phyloP scores from a whole-genome alignment of 2,113 vertebrate species.

The Gobius niger region DNA sequence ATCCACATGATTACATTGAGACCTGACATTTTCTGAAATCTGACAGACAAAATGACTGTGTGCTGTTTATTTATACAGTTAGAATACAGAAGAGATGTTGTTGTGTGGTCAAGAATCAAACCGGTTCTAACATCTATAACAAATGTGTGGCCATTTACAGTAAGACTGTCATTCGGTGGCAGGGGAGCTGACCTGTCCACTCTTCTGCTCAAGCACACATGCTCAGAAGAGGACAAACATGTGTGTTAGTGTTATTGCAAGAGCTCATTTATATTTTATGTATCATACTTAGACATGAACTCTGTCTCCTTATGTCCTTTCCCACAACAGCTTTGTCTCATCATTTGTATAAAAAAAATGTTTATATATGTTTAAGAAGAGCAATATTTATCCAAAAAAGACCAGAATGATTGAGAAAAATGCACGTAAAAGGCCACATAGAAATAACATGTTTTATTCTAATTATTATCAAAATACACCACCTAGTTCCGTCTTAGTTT shows the following conservation, averaged over 20 bases:
- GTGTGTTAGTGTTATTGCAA: constrained; percentile 54
- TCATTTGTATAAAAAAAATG: constrained; percentile 19
- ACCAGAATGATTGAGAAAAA: background rate
- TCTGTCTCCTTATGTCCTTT: constrained; percentile 51
- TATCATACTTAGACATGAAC: constrained; percentile 46
- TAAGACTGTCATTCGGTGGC: background rate
- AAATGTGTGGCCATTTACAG: background rate
- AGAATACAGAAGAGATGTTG: constrained; percentile 19
- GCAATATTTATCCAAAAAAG: background rate
- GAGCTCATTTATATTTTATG: constrained; percentile 55
- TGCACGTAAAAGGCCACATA: background rate
- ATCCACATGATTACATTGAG: constrained; percentile 45
- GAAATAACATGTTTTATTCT: too few species aligned
- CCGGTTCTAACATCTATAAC: constrained; percentile 1
- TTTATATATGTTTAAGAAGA: background rate
- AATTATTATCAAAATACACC: too few species aligned
- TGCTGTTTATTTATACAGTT: constrained; percentile 27
- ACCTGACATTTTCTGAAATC: constrained; percentile 25
- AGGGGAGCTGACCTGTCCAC: constrained; percentile 12
- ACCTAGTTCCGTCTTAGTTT: too few species aligned
- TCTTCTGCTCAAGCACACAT: constrained; percentile 23
- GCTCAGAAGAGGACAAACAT: constrained; percentile 19
- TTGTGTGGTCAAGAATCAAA: background rate
- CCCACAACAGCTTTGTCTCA: constrained; percentile 56
- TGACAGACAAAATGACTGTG: constrained; percentile 34